Percentiles rank a stretch among this genome's conserved stretches.
phyloP scores from a whole-genome alignment of 2,888 invertebrate genomes.

The Drosophila austrosaltans region DNA sequence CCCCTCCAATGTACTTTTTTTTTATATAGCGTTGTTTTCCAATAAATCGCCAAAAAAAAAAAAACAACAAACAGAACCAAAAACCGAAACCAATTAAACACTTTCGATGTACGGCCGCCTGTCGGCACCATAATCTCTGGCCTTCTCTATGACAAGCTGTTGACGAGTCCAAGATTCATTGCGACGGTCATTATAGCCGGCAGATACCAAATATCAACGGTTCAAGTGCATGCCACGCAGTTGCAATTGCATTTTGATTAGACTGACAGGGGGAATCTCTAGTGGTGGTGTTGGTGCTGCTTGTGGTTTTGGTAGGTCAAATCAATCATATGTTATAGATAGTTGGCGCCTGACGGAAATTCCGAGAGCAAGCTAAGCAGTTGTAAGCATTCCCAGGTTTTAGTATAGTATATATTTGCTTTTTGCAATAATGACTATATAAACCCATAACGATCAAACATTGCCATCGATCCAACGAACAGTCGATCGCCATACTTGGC shows the following conservation, averaged over 20 bases:
- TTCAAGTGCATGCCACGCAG: conserved; percentile 67
- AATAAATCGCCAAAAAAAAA: conserved; percentile 60
- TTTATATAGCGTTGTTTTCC: conserved; percentile 52
- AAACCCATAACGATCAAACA: conserved; percentile 35
- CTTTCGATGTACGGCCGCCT: conserved; percentile 47
- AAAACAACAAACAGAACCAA: conserved; percentile 32
- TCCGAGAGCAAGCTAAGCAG: conserved; percentile 48
- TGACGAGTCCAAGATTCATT: conserved; percentile 55
- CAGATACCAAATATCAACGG: conserved; percentile 66
- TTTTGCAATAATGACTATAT: conserved; percentile 60
- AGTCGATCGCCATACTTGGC: conserved; percentile 62
- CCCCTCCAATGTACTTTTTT: conserved; percentile 14
- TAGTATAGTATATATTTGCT: conserved; percentile 31
- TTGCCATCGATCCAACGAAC: conserved; percentile 16
- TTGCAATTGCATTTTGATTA: conserved; percentile 8
- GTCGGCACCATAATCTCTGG: conserved; percentile 30
- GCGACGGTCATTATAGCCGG: conserved; percentile 57
- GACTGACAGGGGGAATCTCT: conserved; percentile 24
- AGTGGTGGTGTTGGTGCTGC: conserved; percentile 21
- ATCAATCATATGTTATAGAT: conserved; percentile 50
- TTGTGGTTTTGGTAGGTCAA: conserved; percentile 56
- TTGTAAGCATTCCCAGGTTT: conserved; percentile 53
- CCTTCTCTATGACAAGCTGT: conserved; percentile 69
- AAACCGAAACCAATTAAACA: conserved; percentile 39
- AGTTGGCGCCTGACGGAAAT: conserved; percentile 58